phyloP scores from a whole-genome alignment of 2,797 vertebrate genomes.

The Liparis tanakae region DNA sequence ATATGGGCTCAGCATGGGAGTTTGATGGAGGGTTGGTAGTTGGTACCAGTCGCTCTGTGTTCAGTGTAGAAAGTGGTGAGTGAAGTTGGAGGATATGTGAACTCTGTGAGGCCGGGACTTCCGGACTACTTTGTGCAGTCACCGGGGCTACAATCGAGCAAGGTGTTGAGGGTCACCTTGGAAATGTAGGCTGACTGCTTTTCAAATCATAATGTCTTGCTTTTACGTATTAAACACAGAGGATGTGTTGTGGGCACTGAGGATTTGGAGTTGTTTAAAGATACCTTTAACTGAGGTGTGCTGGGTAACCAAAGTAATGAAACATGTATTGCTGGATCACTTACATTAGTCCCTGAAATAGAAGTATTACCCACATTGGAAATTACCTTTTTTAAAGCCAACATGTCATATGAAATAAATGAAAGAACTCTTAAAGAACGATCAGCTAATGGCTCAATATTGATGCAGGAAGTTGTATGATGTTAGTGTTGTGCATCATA shows the following conservation, averaged over 20 bases:
- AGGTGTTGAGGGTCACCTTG: not conserved
- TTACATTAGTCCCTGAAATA: not conserved
- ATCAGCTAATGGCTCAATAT: not conserved
- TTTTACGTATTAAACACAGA: no score
- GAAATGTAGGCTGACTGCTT: not conserved
- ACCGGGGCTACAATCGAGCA: not conserved
- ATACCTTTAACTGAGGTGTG: not conserved
- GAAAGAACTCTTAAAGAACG: not conserved
- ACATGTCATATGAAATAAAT: not conserved
- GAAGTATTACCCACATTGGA: not conserved
- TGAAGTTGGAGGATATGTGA: not conserved
- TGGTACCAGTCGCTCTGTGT: not conserved
- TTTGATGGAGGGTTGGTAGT: constrained; percentile 2
- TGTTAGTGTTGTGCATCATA: not conserved
- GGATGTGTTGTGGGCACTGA: not conserved
- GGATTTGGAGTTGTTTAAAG: not conserved
- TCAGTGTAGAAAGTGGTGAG: no score
- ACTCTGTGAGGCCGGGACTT: not conserved
- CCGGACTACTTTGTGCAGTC: not conserved
- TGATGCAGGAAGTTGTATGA: not conserved
- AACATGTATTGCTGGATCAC: no score
- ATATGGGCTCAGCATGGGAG: not conserved
- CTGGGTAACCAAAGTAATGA: not conserved
- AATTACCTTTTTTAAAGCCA: not conserved
- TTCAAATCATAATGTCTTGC: not conserved